Evolutionary conservation across 2,113 vertebrate genomes (phyloP).

Genomic region (Redunca redunca): DNA sequence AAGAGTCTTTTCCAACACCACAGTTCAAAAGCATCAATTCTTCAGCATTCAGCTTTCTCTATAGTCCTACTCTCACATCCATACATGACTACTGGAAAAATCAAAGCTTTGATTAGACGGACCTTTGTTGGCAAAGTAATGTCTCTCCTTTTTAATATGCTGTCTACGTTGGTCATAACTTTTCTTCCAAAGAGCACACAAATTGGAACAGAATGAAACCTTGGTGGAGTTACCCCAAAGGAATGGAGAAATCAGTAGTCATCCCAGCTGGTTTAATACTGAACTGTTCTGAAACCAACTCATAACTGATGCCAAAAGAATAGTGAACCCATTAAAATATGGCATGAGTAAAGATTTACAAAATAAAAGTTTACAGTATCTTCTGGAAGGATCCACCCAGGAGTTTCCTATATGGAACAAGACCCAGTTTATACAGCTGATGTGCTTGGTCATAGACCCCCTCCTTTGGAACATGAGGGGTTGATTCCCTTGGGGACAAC

Average conservation of each 20-base stretch:
- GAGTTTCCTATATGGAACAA: background rate
- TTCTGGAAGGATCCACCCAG: background rate
- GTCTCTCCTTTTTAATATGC: background rate
- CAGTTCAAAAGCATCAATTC: background rate
- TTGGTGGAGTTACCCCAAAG: constrained; percentile 88
- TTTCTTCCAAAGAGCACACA: constrained; percentile 55
- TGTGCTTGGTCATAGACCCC: no score
- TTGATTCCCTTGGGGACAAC: background rate
- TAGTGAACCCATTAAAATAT: constrained; percentile 61
- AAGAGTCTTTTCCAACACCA: background rate
- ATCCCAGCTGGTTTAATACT: background rate
- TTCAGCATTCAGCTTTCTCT: background rate
- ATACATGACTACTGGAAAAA: background rate
- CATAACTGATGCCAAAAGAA: constrained; percentile 26
- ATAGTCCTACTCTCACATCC: background rate
- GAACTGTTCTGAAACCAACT: constrained; percentile 51
- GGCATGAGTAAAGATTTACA: constrained; percentile 71
- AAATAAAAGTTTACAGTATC: background rate
- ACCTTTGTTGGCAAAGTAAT: background rate
- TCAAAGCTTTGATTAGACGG: background rate
- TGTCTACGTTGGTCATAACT: background rate
- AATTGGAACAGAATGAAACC: constrained; percentile 87
- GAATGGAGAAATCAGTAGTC: constrained; percentile 83
- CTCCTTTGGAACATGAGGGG: background rate
- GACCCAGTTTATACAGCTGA: rapidly evolving